A percentile compares a stretch with the other conserved stretches of the same genome.
These are phyloP conservation scores for Cephus spinipes DNA, from an alignment of 2,888 invertebrate species.

Conservation along the genomic window DNA sequence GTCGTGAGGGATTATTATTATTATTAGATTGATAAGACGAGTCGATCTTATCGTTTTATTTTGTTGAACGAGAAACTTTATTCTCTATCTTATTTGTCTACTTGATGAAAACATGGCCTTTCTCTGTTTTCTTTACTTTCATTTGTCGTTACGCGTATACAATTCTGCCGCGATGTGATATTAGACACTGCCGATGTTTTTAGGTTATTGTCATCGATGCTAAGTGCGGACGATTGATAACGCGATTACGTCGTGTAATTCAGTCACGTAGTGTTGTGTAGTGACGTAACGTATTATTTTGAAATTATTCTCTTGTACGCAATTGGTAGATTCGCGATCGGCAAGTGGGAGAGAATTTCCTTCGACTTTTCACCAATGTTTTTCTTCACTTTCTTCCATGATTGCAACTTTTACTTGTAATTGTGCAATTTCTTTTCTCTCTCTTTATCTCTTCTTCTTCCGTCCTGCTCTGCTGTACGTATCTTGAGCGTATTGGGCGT, in stretches of 20 bases:
- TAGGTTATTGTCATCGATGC: slow-evolving; percentile 5
- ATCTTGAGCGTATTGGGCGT: not conserved
- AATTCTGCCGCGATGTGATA: slow-evolving; percentile 18
- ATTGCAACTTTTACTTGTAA: not conserved
- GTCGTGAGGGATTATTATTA: not conserved
- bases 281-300: no score
- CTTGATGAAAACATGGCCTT: not conserved
- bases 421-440: not conserved
- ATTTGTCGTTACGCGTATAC: not conserved
- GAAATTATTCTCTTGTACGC: no score
- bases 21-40: not conserved
- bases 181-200: slow-evolving; percentile 23
- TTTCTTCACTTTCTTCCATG: not conserved
- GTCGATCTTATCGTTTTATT: not conserved
- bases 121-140: not conserved
- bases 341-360: not conserved
- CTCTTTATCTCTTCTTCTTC: not conserved
- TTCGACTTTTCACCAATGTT: not conserved
- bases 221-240: not conserved
- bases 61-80: not conserved
- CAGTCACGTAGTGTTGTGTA: no score
- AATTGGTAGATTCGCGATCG: not conserved
- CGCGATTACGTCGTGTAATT: not conserved
- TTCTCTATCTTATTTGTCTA: not conserved
- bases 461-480: not conserved